A percentile compares a stretch with the other conserved stretches of the same genome.
Conservation (phyloP, 2,888 invertebrate species). For the Leptopilina myrica region DNA sequence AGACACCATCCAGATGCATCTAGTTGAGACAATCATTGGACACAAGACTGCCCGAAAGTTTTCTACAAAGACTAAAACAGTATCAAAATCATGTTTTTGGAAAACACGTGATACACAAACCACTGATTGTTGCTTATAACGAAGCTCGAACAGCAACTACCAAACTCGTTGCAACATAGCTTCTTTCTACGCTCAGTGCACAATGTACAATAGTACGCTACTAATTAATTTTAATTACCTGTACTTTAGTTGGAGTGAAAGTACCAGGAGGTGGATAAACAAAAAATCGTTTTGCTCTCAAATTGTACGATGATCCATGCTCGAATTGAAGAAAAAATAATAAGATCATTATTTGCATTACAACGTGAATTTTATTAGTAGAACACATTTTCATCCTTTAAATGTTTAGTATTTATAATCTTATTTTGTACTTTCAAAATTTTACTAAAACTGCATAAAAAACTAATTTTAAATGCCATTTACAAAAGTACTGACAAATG, state of each 20-base stretch:
- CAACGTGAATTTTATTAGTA: neutral
- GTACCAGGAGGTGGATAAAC: constrained; percentile 65
- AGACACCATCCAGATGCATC: too few species aligned
- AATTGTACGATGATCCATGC: constrained; percentile 49
- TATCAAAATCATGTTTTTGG: too few species aligned
- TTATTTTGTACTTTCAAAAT: neutral
- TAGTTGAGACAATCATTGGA: too few species aligned
- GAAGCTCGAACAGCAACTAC: too few species aligned
- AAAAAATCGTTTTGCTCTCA: constrained; percentile 62
- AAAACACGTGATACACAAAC: too few species aligned
- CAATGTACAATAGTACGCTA: too few species aligned
- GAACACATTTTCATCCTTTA: neutral
- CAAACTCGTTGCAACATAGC: too few species aligned
- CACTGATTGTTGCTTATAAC: too few species aligned
- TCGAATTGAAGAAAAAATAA: constrained; percentile 45
- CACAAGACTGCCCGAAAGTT: too few species aligned
- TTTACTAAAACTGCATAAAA: neutral
- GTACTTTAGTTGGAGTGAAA: constrained; percentile 65
- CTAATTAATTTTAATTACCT: constrained; percentile 60
- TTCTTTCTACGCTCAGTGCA: too few species aligned
- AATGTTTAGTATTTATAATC: neutral
- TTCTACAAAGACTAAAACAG: too few species aligned
- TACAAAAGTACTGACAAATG: neutral
- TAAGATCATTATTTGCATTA: constrained; percentile 47
- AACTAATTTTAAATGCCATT: constrained; percentile 12